Evolutionary conservation across 1,140 invertebrate genomes (phyloP), one percentile per base, ranked within the genome.

Genomic region (Zaprionus camerounensis): DNA sequence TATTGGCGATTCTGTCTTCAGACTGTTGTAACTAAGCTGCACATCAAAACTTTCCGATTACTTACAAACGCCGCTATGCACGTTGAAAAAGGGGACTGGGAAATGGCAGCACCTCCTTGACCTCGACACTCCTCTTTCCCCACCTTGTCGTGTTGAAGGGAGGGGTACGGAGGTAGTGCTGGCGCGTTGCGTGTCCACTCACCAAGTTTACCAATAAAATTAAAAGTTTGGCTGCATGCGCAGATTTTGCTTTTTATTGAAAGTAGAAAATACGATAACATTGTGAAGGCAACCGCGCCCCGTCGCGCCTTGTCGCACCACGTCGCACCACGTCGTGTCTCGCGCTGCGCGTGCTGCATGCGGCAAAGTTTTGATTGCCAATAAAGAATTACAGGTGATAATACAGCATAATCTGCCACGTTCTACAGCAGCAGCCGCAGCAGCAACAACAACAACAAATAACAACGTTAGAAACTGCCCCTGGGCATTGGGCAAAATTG

Each of bases 321-420:
- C 11, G 11, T 13, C 15, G 17, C 28, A 20, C 22, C 55, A 11
- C 20, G 11, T 13, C 58, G 58, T 28, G 38, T 9, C 55, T 28
- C 53, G 71, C 17, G 28, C 26, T 56, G 65, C 28, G 51, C 71
- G 51, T 71, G 73, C 41, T 57, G 46, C 73, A 68, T 64, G 58
- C 74, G 64, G 63, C 49, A 91, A 90, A 90, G 82, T 90, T 90
- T 90, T 90, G 86, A 90, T 90, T 90, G 86, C 86, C 86, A 90
- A 90, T 90, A 90, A 91, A 82, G 86, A 90, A 91, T 90, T 90
- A 91, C 86, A 90, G 86, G 86, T 90, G 86, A 91, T 90, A 90
- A 90, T 91, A 80, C 82, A 91, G 82, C 82, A 90, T 90, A 90
- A 90, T 86, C 86, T 86, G 81, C 81, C 84, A 87, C 84, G 84